Evolutionary conservation across 2,888 invertebrate genomes (phyloP), one percentile per base, ranked within the genome.

Genomic region (Priapulus caudatus): DNA sequence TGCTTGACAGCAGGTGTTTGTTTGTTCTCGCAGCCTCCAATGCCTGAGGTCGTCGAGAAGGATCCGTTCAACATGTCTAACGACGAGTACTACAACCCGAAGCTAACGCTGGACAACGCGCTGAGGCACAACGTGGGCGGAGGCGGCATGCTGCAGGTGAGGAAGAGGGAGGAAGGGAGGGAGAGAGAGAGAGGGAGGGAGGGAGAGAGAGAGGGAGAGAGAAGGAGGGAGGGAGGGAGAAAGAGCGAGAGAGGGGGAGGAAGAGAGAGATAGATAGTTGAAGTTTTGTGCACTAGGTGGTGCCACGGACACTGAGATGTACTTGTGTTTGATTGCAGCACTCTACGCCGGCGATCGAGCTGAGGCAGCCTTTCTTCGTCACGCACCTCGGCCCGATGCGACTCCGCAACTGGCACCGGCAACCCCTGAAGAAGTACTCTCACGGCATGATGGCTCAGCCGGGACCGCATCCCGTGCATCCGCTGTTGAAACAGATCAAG

Each of bases 41-140:
- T 33, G 33, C 33, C 33, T 15, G 21, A 52, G 18, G n/a, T 43
- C 16, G 48, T 64, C 0, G 86, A 90, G 64, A 77, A 90, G 61
- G 97, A 98, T 78, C 92, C 93, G 0, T 97, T 93, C 73, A 98
- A 98, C 69, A 84, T 98, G 58, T 93, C 93, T 1, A 97, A 97
- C 72, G 98, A 98, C 67, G 88, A 91, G 79, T 93, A 76, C 70
- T 98, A 98, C 70, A 84, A 86, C 74, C 86, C 95, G 0, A 84
- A 88, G 64, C 86, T 88, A 0, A 85, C 87, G n/a, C 33, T 67
- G 58, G 72, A 72, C 52, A 69, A 63, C 50, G 68, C 72, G 2
- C 62, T 73, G 4, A 66, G 72, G 54, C 66, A 70, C 20, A 71
- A 68, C 56, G 65, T 90, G 2, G 88, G 89, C 5, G 89, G 86